Conservation (phyloP, 1,140 invertebrate genomes). For the Drosophila leontia region DNA sequence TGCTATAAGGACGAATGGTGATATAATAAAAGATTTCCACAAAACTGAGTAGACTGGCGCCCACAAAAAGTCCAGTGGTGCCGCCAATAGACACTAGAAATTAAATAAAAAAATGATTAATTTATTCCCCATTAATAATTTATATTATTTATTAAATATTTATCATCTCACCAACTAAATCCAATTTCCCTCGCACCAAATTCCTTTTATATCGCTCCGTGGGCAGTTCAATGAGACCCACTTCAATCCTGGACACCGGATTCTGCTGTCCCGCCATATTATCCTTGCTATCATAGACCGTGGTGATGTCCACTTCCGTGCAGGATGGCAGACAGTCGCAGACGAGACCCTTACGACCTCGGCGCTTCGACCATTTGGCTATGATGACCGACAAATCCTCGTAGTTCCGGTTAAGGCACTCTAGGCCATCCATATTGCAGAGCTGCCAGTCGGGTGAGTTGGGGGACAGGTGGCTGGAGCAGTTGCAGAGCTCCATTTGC, state of each 20-base stretch:
- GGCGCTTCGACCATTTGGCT: conserved; percentile 78
- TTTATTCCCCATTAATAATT: too few relatives aligned
- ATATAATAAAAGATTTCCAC: conserved; percentile 87
- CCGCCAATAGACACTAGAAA: conserved; percentile 88
- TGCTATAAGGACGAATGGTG: conserved; percentile 85
- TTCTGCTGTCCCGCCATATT: conserved; percentile 67
- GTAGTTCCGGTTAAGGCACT: conserved; percentile 88
- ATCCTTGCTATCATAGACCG: conserved; percentile 86
- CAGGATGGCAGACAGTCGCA: conserved; percentile 88
- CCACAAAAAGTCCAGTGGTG: conserved; percentile 87
- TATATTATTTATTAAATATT: neutral
- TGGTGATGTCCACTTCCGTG: conserved; percentile 87
- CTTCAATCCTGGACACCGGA: conserved; percentile 85
- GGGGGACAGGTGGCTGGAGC: conserved; percentile 89
- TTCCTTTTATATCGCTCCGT: conserved; percentile 88
- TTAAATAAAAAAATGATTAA: too few relatives aligned
- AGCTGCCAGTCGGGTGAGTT: conserved; percentile 85
- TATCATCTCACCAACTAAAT: conserved; percentile 87
- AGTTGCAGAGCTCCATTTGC: conserved; percentile 88
- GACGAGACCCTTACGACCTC: conserved; percentile 85
- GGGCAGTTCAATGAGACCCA: conserved; percentile 86
- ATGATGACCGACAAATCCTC: conserved; percentile 88
- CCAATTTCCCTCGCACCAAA: conserved; percentile 87
- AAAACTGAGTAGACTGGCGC: conserved; percentile 88
- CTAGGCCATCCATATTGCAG: conserved; percentile 87